Evolutionary conservation across 2,113 vertebrate species (phyloP).

Genomic region (Triplophysa dalaica): DNA sequence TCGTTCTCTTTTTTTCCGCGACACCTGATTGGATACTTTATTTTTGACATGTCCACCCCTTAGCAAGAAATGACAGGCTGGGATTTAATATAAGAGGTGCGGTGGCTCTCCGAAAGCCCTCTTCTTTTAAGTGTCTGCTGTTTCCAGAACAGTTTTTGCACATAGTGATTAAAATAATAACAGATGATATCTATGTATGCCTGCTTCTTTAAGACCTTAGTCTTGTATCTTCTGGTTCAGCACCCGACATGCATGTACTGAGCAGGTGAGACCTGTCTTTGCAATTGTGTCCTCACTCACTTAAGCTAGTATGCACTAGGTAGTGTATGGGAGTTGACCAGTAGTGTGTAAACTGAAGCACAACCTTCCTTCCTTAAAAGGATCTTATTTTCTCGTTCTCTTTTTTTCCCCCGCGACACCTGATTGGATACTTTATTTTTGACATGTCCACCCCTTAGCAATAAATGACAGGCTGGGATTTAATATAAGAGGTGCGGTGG

Average conservation of each 20-base stretch:
- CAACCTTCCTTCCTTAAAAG: slow-evolving; percentile 32
- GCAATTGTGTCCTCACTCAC: background rate
- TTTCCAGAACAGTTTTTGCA: too few relatives aligned
- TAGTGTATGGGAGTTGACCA: slow-evolving; percentile 1
- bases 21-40: slow-evolving; percentile 64
- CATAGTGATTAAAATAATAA: too few relatives aligned
- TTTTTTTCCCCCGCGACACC: slow-evolving; percentile 31
- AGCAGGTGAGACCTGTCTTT: too few relatives aligned
- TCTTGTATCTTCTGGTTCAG: too few relatives aligned
- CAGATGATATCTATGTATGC: too few relatives aligned
- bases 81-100: slow-evolving; percentile 39
- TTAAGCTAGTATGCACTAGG: background rate
- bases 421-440: slow-evolving; percentile 65
- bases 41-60: slow-evolving; percentile 67
- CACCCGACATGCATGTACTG: too few relatives aligned
- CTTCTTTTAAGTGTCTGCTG: too few relatives aligned
- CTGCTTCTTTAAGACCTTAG: too few relatives aligned
- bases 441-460: slow-evolving; percentile 66
- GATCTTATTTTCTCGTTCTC: slow-evolving; percentile 33
- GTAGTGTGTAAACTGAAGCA: slow-evolving; percentile 3
- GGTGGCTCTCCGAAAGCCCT: background rate
- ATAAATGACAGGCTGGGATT: slow-evolving; percentile 60
- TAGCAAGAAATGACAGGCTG: slow-evolving; percentile 60
- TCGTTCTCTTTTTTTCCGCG: slow-evolving; percentile 26
- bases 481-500: slow-evolving; percentile 24